These are phyloP conservation scores for Huso huso DNA, from an alignment of 2,797 vertebrate species.

Conservation along the genomic window DNA sequence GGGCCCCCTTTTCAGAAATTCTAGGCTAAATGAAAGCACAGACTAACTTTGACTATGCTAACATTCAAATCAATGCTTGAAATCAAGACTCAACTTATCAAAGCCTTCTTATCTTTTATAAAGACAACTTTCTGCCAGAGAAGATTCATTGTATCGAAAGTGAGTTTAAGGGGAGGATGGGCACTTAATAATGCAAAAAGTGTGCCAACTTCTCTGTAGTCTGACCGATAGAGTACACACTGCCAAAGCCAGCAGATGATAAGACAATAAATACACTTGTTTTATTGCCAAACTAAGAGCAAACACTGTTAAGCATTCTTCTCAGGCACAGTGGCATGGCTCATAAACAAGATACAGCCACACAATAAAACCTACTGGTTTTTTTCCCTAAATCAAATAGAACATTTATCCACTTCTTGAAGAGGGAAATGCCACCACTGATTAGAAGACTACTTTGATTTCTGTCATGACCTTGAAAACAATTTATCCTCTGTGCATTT, in stretches of 20 bases:
- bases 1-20: neutral
- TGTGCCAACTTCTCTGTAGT: neutral
- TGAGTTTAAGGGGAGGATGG: neutral
- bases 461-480: slow-evolving; percentile 13
- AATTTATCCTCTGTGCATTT: slow-evolving; percentile 10
- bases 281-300: neutral
- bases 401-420: slow-evolving; percentile 11
- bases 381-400: slow-evolving; percentile 14
- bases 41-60: neutral
- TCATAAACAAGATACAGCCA: slow-evolving; percentile 11
- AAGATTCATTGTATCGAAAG: neutral
- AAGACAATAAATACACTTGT: neutral
- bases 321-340: neutral
- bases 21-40: neutral
- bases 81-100: neutral
- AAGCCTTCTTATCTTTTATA: neutral
- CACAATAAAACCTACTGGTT: neutral
- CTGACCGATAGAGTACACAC: neutral
- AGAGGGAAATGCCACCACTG: slow-evolving; percentile 15
- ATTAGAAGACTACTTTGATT: slow-evolving; percentile 15
- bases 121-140: neutral
- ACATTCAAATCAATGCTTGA: neutral
- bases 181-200: neutral
- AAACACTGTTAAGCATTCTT: slow-evolving; percentile 5
- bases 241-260: neutral